These are phyloP conservation scores for Heliconius hortense DNA, from an alignment of 2,888 invertebrate species.

Conservation along the genomic window DNA sequence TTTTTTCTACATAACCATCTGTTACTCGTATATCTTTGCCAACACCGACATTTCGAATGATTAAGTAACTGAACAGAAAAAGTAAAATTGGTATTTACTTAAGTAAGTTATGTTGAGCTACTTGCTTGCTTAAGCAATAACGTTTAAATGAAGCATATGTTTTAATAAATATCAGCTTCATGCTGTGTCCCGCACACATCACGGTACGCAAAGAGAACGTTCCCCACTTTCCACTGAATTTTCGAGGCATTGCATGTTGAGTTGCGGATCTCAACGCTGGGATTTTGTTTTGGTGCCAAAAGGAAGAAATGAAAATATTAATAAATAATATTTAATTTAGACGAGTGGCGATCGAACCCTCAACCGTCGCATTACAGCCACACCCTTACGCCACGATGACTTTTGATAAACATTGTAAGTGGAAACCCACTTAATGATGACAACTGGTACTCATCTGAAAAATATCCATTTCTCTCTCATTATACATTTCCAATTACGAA, in stretches of 20 bases:
- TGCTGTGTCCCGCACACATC: too few relatives aligned
- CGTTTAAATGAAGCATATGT: slow-evolving; percentile 40
- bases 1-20: neutral
- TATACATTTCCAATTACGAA: slow-evolving; percentile 61
- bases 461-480: slow-evolving; percentile 63
- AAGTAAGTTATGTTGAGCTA: neutral
- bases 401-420: slow-evolving; percentile 42
- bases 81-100: slow-evolving; percentile 18
- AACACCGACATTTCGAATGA: slow-evolving; percentile 16
- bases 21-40: neutral
- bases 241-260: too few relatives aligned
- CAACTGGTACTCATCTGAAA: slow-evolving; percentile 61
- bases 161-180: slow-evolving; percentile 37
- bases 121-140: slow-evolving; percentile 32
- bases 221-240: too few relatives aligned
- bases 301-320: too few relatives aligned
- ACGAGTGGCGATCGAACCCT: too few relatives aligned
- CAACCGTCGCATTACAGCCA: too few relatives aligned
- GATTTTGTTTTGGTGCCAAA: too few relatives aligned
- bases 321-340: too few relatives aligned
- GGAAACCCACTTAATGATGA: slow-evolving; percentile 52
- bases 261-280: too few relatives aligned
- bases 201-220: too few relatives aligned
- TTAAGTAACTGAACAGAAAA: slow-evolving; percentile 32
- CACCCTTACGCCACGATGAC: too few relatives aligned